Percentiles rank a stretch among this genome's conserved stretches.
Conservation (phyloP, 1,140 invertebrate genomes). For the Yoshiicerus persimilis region DNA sequence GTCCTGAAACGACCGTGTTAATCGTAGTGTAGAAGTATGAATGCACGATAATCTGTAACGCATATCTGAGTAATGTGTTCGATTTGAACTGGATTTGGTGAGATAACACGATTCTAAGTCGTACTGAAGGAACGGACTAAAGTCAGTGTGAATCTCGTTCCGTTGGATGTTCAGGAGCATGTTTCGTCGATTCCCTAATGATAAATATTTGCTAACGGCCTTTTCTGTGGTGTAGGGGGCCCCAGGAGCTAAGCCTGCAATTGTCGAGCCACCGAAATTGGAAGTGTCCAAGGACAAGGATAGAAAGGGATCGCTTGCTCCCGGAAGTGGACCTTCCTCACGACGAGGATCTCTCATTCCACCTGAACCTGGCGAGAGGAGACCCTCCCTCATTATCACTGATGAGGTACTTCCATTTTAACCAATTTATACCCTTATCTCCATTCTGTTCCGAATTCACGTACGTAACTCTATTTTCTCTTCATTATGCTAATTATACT, state of each 20-base stretch:
- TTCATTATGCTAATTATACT: not conserved
- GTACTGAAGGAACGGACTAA: too few relatives aligned
- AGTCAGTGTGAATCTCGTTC: not conserved
- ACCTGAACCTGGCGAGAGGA: constrained; percentile 76
- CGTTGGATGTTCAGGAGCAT: not conserved
- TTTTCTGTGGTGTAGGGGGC: constrained; percentile 22
- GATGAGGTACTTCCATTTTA: constrained; percentile 77
- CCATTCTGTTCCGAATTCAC: not conserved
- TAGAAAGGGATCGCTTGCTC: constrained; percentile 72
- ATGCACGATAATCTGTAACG: too few relatives aligned
- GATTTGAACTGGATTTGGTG: not conserved
- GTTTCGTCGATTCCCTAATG: not conserved
- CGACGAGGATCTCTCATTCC: constrained; percentile 77
- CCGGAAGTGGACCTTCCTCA: constrained; percentile 65
- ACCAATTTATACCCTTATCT: not conserved
- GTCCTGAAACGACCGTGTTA: not conserved
- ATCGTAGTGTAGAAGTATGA: not conserved
- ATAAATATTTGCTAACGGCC: not conserved
- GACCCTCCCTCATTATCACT: constrained; percentile 85
- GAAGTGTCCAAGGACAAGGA: constrained; percentile 78
- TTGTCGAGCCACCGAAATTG: constrained; percentile 58
- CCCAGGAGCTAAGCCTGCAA: constrained; percentile 35
- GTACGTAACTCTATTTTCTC: not conserved
- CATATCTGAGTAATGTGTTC: not conserved
- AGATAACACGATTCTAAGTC: too few relatives aligned